These are phyloP conservation scores for Drosophila sucinea DNA, from an alignment of 1,140 invertebrate genomes.

Conservation along the genomic window DNA sequence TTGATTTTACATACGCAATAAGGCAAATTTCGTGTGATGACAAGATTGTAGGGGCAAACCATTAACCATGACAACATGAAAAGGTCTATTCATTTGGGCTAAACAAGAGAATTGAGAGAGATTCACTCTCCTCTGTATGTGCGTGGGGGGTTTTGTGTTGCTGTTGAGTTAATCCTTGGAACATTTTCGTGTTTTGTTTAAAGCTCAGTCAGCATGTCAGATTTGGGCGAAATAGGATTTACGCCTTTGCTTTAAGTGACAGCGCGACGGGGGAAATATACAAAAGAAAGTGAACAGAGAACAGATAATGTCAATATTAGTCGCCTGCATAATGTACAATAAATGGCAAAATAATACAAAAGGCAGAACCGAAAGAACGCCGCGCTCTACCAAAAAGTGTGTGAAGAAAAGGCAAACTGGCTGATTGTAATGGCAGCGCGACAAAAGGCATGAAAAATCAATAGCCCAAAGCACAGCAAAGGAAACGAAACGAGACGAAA, in stretches of 20 bases:
- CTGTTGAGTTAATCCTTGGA: constrained; percentile 9
- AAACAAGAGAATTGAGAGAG: not conserved
- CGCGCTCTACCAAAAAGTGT: not conserved
- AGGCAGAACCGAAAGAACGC: constrained; percentile 30
- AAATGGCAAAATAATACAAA: constrained; percentile 83
- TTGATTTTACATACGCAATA: too few relatives aligned
- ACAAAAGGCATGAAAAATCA: constrained; percentile 70
- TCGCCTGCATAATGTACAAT: constrained; percentile 82
- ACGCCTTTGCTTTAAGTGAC: constrained; percentile 57
- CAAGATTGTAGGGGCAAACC: too few relatives aligned
- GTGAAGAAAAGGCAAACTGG: not conserved
- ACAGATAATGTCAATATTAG: constrained; percentile 83
- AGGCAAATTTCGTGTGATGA: too few relatives aligned
- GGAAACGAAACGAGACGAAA: constrained; percentile 28
- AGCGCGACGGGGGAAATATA: constrained; percentile 35
- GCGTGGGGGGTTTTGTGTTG: not conserved
- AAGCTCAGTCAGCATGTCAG: constrained; percentile 20
- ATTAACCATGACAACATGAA: not conserved
- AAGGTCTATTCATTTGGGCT: constrained; percentile 1
- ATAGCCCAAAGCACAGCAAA: constrained; percentile 60
- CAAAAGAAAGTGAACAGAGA: constrained; percentile 60
- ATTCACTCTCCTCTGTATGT: not conserved
- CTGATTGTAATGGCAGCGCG: constrained; percentile 14
- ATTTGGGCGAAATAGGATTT: constrained; percentile 61
- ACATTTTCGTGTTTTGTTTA: constrained; percentile 47